A percentile compares a stretch with the other conserved stretches of the same genome.
Conservation (phyloP, 2,797 vertebrate genomes). For the Halcyon chelicuti region DNA sequence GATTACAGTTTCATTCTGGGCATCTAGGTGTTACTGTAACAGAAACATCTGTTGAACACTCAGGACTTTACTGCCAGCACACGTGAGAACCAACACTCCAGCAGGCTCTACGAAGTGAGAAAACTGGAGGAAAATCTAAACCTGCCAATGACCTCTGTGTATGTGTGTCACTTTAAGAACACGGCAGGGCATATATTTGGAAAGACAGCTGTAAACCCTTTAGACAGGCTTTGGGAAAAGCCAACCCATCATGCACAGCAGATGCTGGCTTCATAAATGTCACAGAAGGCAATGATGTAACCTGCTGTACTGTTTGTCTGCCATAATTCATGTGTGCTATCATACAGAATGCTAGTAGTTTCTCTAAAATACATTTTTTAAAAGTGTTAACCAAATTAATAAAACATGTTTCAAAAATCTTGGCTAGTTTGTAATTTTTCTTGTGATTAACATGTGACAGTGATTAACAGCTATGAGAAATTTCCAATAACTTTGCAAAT, state of each 20-base stretch:
- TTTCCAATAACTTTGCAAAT: slow-evolving; percentile 1
- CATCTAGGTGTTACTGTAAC: neutral
- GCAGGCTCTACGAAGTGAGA: neutral
- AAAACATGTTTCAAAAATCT: neutral
- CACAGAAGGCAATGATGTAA: slow-evolving; percentile 66
- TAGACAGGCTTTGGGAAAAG: slow-evolving; percentile 39
- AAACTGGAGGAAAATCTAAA: neutral
- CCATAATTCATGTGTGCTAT: slow-evolving; percentile 52
- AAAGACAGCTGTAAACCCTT: slow-evolving; percentile 59
- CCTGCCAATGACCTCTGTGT: fast-evolving
- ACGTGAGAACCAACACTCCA: neutral
- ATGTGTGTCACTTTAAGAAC: slow-evolving; percentile 25
- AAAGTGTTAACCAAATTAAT: slow-evolving; percentile 12
- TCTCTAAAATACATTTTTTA: neutral
- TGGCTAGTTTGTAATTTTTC: neutral
- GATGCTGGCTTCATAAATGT: slow-evolving; percentile 68
- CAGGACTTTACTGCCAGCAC: neutral
- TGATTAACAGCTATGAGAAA: neutral
- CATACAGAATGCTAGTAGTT: slow-evolving; percentile 19
- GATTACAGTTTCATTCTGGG: neutral
- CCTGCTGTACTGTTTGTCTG: slow-evolving; percentile 30
- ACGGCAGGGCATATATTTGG: slow-evolving; percentile 37
- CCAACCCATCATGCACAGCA: slow-evolving; percentile 41
- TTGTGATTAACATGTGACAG: neutral
- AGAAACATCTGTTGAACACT: neutral